Base-by-base conservation (phyloP, 2,888 invertebrate genomes). In the Agrenia bidenticulata region DNA sequence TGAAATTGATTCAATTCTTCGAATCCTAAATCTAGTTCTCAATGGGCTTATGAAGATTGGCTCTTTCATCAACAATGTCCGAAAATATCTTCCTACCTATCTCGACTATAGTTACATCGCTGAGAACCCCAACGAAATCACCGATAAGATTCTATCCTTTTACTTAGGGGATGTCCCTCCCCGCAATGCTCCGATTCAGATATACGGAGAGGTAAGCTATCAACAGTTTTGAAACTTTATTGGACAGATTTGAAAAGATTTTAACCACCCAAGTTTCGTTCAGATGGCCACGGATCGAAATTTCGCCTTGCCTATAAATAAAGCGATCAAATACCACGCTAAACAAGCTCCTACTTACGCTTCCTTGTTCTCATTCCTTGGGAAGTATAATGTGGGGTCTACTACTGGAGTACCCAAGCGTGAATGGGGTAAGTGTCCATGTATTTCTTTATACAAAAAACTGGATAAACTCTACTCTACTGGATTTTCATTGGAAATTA, bases 261-360 rank as follows among this genome's bases (percentile, higher is more conserved):
- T 15, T 2, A 50, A 9, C 24, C n/a, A n/a, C n/a, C n/a, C n/a
- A n/a, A n/a, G n/a, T n/a, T n/a, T 39, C 41, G n/a, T 54, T 42
- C 23, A 63, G 63, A 59, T 59, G 59, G 64, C 42, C 23, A 54
- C 59, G 1, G 64, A 64, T n/a, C 32, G 64, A 54, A 50, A 41
- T 13, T 64, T 64, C 26, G 21, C 53, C 13, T 50, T 23, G 9
- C 11, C 45, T 7, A 54, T 64, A 26, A 39, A 58, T 24, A 58
- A 64, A 23, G 42, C 59, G 11, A 32, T 64, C 5, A 59, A 51
- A 21, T 27, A 45, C 2, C 64, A 64, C 21, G 39, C 42, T 9
- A 42, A 41, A 45, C 23, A 45, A 13, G 59, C 59, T 51, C 64
- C 64, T 13, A 59, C 59, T 0, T 64, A 59, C 27, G 42, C 64